Percentiles rank a stretch among this genome's conserved stretches.
Evolutionary conservation across 2,113 vertebrate genomes (phyloP).

Genomic region (Cromileptes altivelis): DNA sequence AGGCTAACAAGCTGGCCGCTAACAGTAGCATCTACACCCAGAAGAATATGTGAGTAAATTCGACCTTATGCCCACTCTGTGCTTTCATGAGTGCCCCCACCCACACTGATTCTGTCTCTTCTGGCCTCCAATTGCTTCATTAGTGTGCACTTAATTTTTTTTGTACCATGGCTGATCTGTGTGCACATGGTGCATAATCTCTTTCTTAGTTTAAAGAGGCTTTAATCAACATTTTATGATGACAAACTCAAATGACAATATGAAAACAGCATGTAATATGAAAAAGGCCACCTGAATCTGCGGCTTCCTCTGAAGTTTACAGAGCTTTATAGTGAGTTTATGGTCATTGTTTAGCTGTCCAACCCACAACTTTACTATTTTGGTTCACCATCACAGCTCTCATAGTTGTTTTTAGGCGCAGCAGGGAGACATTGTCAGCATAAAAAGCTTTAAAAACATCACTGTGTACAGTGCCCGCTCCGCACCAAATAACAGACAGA

Average conservation of each 20-base stretch:
- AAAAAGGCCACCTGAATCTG: neutral
- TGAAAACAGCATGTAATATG: neutral
- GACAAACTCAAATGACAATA: neutral
- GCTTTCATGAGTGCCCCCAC: constrained; percentile 39
- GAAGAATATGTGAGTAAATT: constrained; percentile 96
- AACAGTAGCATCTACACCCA: constrained; percentile 99
- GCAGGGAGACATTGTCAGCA: neutral
- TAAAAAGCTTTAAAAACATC: neutral
- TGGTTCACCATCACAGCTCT: neutral
- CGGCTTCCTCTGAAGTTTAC: neutral
- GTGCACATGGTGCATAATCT: constrained; percentile 9
- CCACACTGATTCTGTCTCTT: constrained; percentile 34
- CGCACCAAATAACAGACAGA: neutral
- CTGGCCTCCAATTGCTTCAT: constrained; percentile 40
- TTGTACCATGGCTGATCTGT: constrained; percentile 3
- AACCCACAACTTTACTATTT: neutral
- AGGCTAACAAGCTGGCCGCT: constrained; percentile 98
- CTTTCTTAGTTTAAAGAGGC: constrained; percentile 5
- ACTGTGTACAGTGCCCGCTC: neutral
- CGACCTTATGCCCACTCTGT: constrained; percentile 56
- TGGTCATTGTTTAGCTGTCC: neutral
- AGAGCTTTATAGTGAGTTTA: neutral
- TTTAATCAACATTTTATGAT: neutral
- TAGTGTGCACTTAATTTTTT: constrained; percentile 26
- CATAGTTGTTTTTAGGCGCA: neutral